phyloP scores from a whole-genome alignment of 2,797 vertebrate species.

The Leptatherina wallacei region DNA sequence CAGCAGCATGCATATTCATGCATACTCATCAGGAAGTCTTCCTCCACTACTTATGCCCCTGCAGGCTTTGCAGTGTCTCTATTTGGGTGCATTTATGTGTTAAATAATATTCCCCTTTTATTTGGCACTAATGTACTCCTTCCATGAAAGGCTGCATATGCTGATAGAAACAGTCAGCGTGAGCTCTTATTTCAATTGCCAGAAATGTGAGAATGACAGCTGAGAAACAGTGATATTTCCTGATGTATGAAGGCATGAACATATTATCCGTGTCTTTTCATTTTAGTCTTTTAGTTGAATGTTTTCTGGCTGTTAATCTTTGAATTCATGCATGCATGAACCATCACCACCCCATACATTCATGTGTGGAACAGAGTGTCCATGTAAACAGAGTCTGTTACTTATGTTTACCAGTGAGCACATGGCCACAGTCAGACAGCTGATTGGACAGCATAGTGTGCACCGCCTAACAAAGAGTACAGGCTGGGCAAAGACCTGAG shows the following conservation, averaged over 20 bases:
- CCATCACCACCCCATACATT: conserved; percentile 1
- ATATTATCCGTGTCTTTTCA: neutral
- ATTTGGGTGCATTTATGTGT: conserved; percentile 54
- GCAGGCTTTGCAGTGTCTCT: conserved; percentile 38
- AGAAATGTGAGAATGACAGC: conserved; percentile 23
- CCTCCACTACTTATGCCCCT: conserved; percentile 42
- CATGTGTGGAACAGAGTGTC: conserved; percentile 27
- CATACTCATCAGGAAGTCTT: conserved; percentile 56
- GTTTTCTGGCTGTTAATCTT: neutral
- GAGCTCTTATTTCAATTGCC: conserved; percentile 30
- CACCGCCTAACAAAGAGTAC: conserved; percentile 63
- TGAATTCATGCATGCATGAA: neutral
- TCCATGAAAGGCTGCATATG: conserved; percentile 19
- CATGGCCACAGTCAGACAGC: conserved; percentile 64
- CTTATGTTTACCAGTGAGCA: conserved; percentile 61
- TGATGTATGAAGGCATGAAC: neutral
- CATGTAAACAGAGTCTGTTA: conserved; percentile 43
- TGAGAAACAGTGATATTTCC: conserved; percentile 21
- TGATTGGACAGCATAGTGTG: conserved; percentile 58
- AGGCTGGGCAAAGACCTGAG: conserved; percentile 70
- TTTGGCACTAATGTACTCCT: conserved; percentile 36
- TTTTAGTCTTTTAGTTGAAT: conserved; percentile 7
- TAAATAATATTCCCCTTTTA: conserved; percentile 53
- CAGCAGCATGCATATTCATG: conserved; percentile 70
- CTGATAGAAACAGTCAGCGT: conserved; percentile 31